phyloP scores from a whole-genome alignment of 2,888 invertebrate genomes.

The Synergus gifuensis region DNA sequence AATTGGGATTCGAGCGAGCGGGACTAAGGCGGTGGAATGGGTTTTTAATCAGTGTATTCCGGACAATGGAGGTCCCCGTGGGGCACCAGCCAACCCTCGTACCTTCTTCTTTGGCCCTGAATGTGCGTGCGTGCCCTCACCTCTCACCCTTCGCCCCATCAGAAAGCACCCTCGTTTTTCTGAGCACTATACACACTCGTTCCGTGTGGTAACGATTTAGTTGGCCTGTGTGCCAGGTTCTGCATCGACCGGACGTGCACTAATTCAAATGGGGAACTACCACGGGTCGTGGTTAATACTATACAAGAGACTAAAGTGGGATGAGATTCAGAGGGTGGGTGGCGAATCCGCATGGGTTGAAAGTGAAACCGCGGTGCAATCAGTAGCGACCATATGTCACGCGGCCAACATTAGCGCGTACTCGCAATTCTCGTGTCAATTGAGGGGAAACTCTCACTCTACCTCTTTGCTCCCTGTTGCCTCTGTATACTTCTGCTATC shows the following conservation, averaged over 20 bases:
- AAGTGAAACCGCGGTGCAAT: constrained; percentile 68
- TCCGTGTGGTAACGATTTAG: constrained; percentile 53
- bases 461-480: constrained; percentile 41
- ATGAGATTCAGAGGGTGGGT: constrained; percentile 39
- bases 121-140: constrained; percentile 63
- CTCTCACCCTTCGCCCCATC: constrained; percentile 59
- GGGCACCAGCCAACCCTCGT: constrained; percentile 68
- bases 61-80: constrained; percentile 74
- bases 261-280: constrained; percentile 57
- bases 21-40: constrained; percentile 69
- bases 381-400: constrained; percentile 72
- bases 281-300: constrained; percentile 31
- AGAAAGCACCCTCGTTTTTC: constrained; percentile 49
- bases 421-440: constrained; percentile 56
- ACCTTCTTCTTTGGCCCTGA: constrained; percentile 68
- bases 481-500: constrained; percentile 45
- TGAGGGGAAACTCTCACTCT: constrained; percentile 61
- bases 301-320: constrained; percentile 30
- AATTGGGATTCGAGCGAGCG: constrained; percentile 58
- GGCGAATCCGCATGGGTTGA: constrained; percentile 56
- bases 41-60: constrained; percentile 76
- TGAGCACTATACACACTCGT: constrained; percentile 40
- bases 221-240: constrained; percentile 50
- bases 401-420: constrained; percentile 63
- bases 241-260: constrained; percentile 62